These are phyloP conservation scores for Gastrophryne carolinensis DNA, from an alignment of 2,797 vertebrate genomes.

Conservation along the genomic window DNA sequence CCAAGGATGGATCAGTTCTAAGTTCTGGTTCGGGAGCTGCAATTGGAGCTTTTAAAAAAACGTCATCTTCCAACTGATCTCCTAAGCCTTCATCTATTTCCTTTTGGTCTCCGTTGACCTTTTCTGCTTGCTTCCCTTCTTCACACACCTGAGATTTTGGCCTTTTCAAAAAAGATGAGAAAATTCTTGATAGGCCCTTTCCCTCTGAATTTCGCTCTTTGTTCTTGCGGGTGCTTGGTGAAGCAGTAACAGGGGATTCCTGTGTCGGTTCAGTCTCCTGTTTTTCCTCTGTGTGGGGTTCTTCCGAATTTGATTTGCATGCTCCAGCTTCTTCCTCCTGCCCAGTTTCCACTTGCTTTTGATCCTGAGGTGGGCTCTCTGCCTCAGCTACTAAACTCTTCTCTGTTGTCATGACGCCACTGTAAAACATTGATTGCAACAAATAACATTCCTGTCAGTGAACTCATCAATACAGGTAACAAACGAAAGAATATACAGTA, in stretches of 20 bases:
- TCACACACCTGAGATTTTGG: slow-evolving; percentile 86
- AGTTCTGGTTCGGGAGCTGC: slow-evolving; percentile 94
- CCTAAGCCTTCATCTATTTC: slow-evolving; percentile 65
- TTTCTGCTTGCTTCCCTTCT: slow-evolving; percentile 75
- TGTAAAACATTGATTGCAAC: slow-evolving; percentile 47
- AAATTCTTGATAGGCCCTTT: slow-evolving; percentile 86
- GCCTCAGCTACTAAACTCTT: slow-evolving; percentile 71
- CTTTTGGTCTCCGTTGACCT: slow-evolving; percentile 62
- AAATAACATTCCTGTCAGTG: too few species aligned
- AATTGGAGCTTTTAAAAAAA: slow-evolving; percentile 90
- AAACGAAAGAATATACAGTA: too few species aligned
- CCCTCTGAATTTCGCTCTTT: slow-evolving; percentile 72
- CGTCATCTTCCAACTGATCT: slow-evolving; percentile 67
- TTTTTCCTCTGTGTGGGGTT: slow-evolving; percentile 55
- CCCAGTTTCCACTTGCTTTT: slow-evolving; percentile 70
- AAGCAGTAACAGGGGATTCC: slow-evolving; percentile 67
- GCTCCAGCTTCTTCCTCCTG: slow-evolving; percentile 65
- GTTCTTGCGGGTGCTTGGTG: slow-evolving; percentile 76
- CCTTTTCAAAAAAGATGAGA: slow-evolving; percentile 90
- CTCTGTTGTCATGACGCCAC: slow-evolving; percentile 77
- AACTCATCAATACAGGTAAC: too few species aligned
- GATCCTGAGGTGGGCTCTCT: slow-evolving; percentile 78
- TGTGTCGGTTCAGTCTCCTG: slow-evolving; percentile 56
- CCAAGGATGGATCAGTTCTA: slow-evolving; percentile 83
- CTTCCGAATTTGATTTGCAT: slow-evolving; percentile 64